These are phyloP conservation scores for Actenoides hombroni DNA, from an alignment of 2,113 vertebrate genomes.

Conservation along the genomic window DNA sequence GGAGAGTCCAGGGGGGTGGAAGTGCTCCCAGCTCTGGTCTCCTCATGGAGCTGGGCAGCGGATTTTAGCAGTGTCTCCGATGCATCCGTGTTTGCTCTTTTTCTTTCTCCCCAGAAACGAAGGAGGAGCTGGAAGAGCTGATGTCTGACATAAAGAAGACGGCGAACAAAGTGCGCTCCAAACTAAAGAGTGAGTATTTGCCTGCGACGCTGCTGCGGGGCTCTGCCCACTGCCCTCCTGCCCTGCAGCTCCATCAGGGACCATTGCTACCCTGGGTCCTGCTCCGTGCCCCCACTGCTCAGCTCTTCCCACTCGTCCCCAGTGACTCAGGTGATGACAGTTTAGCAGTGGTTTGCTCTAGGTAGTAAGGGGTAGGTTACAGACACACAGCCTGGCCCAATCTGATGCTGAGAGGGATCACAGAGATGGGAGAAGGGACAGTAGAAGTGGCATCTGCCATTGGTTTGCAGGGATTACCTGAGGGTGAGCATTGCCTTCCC, in stretches of 20 bases:
- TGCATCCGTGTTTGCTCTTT: not conserved
- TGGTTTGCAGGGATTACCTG: not conserved
- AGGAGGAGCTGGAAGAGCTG: constrained; percentile 91
- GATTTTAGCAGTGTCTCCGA: not conserved
- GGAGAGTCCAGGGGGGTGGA: not conserved
- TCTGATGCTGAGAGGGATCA: fast-evolving
- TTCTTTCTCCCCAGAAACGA: constrained; percentile 82
- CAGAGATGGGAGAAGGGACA: not conserved
- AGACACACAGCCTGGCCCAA: fast-evolving
- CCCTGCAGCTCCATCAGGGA: not conserved
- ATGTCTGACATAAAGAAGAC: constrained; percentile 97
- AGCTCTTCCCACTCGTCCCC: not conserved
- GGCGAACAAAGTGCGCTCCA: constrained; percentile 96
- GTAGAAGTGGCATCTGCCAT: not conserved
- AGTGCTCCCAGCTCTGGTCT: not conserved
- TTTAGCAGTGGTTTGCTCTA: not conserved
- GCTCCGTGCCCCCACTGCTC: not conserved
- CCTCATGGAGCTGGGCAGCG: fast-evolving
- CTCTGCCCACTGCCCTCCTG: not conserved
- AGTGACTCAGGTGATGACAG: not conserved
- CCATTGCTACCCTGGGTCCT: not conserved
- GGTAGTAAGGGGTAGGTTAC: not conserved
- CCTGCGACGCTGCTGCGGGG: not conserved
- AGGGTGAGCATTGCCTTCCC: not conserved
- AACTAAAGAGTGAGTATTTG: constrained; percentile 91